Evolutionary conservation across 2,113 vertebrate genomes (phyloP).

Genomic region (Lophotis ruficrista): DNA sequence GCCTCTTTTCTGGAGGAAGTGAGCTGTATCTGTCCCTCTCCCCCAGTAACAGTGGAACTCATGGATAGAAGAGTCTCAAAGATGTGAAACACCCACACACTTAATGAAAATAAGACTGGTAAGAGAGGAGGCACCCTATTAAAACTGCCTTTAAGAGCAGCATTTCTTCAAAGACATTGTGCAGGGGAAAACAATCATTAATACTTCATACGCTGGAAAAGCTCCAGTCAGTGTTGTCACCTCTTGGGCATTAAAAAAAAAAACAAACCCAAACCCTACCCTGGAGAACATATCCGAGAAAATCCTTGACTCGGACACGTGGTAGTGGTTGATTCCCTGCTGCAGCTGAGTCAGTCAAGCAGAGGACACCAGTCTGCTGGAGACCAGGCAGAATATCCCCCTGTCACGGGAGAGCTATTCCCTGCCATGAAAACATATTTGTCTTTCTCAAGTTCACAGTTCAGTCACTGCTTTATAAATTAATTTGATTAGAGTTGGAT

Average conservation of each 20-base stretch:
- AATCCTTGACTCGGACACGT: background rate
- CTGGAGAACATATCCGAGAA: background rate
- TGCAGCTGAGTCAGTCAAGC: background rate
- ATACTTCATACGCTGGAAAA: background rate
- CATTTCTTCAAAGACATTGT: background rate
- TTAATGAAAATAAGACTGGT: background rate
- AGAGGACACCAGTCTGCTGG: background rate
- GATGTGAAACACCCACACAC: background rate
- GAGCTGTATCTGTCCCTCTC: background rate
- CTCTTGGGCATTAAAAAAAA: background rate
- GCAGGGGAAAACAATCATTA: background rate
- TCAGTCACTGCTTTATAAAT: background rate
- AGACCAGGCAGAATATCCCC: background rate
- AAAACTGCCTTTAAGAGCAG: background rate
- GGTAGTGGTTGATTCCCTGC: background rate
- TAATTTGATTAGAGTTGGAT: background rate
- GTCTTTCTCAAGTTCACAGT: background rate
- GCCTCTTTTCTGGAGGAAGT: background rate
- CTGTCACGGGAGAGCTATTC: background rate
- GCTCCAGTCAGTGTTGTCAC: background rate
- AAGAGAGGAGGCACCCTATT: background rate
- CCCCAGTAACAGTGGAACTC: background rate
- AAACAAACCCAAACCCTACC: background rate
- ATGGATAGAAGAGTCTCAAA: background rate
- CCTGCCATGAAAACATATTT: background rate